phyloP scores from a whole-genome alignment of 1,140 invertebrate genomes.

The Sycophaga agraensis region DNA sequence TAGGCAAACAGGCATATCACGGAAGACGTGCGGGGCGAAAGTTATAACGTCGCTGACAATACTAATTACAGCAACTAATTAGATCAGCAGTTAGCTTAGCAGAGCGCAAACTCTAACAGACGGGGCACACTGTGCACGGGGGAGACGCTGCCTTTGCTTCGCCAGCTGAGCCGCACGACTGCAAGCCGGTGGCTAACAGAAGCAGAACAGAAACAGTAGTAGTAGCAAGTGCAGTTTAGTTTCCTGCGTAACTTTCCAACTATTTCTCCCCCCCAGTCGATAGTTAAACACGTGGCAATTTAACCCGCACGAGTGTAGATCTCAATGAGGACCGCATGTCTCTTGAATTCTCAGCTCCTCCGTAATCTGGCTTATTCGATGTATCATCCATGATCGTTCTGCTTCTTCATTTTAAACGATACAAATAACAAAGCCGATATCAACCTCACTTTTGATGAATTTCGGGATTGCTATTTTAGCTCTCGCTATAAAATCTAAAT shows the following conservation, averaged over 20 bases:
- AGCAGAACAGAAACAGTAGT: not conserved
- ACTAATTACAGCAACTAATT: conserved; percentile 28
- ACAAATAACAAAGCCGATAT: too few relatives aligned
- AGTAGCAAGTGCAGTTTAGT: not conserved
- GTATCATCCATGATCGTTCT: too few relatives aligned
- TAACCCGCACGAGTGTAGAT: conserved; percentile 23
- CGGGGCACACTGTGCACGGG: not conserved
- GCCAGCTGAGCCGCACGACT: too few relatives aligned
- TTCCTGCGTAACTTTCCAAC: conserved; percentile 21
- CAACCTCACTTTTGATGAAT: too few relatives aligned
- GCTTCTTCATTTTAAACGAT: too few relatives aligned
- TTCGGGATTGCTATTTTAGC: too few relatives aligned
- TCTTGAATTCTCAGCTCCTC: too few relatives aligned
- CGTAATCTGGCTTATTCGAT: too few relatives aligned
- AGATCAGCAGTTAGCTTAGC: conserved; percentile 24
- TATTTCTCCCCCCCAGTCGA: conserved; percentile 10
- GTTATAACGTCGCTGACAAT: conserved; percentile 22
- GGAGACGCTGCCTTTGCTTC: too few relatives aligned
- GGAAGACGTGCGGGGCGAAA: conserved; percentile 10
- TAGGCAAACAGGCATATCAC: conserved; percentile 13
- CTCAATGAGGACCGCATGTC: too few relatives aligned
- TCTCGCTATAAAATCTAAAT: too few relatives aligned
- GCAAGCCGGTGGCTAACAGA: not conserved
- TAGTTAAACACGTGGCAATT: conserved; percentile 24
- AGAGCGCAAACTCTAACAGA: conserved; percentile 10